Evolutionary conservation across 2,113 vertebrate genomes (phyloP), one percentile per base, ranked within the genome.

Genomic region (Leucopsar rothschildi): DNA sequence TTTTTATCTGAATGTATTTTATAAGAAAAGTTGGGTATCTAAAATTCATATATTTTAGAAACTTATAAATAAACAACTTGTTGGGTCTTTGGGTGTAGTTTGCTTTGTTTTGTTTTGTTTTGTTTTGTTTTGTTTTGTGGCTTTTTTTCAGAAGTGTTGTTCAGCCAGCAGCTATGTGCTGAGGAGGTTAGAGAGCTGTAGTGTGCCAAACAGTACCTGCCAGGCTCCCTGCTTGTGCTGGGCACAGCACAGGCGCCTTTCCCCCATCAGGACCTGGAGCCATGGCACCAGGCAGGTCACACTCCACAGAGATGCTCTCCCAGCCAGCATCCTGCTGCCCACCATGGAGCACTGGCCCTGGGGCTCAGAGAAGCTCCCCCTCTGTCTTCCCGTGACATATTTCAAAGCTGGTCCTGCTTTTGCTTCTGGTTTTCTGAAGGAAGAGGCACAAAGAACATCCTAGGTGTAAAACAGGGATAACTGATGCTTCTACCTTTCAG

Each of bases 291-390:
- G 47, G 17, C 40, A 53, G 28, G 21, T 61, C 39, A 61, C 10
- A 25, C 29, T 69, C 47, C 55, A 35, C 20, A 82, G 16, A 63
- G 70, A 35, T 49, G 31, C 5, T 61, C 21, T 11, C 35, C 6
- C 2, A 7, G 22, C 5, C 15, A 3, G 33, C 23, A 47, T 28
- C 15, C 57, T 28, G 9, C 50, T 29, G 10, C 24, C 0, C 0
- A 6, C 13, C 17, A 6, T 0, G 1, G 10, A 44, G 6, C 18
- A 44, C 49, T 7, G 0, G 4, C 15, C 27, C 19, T 29, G 47
- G 9, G 5, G 21, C 24, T 64, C 6, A 8, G 20, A 50, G 82
- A 56, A 73, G 13, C 4, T 56, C 15, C 23, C 12, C 3, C 35
- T 76, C 33, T 25, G 61, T n/a, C 17, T 44, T 57, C 24, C 15